A percentile compares a stretch with the other conserved stretches of the same genome.
These are phyloP conservation scores for Drosophila rubida DNA, from an alignment of 2,888 invertebrate species.

Conservation along the genomic window DNA sequence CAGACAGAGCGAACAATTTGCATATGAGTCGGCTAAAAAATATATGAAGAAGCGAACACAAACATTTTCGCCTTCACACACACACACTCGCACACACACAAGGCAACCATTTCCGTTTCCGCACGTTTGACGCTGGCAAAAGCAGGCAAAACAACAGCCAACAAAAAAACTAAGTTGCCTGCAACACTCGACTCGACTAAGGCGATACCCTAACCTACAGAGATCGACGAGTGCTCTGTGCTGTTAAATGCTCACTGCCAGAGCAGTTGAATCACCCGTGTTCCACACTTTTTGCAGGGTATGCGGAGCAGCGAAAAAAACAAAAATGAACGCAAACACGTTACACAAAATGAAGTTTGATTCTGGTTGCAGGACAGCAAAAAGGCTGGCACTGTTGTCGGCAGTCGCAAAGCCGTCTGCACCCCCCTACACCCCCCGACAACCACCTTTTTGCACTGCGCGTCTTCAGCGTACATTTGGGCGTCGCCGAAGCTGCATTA, in stretches of 20 bases:
- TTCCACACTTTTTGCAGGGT: constrained; percentile 9
- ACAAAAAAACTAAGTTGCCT: constrained; percentile 18
- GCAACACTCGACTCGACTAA: neutral
- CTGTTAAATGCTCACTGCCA: too few relatives aligned
- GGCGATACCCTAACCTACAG: neutral
- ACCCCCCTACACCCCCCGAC: constrained; percentile 9
- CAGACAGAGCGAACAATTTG: constrained; percentile 53
- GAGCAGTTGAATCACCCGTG: too few relatives aligned
- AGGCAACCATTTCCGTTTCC: constrained; percentile 77
- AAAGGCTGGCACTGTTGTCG: constrained; percentile 55
- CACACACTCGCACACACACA: constrained; percentile 37
- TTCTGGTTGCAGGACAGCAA: constrained; percentile 51
- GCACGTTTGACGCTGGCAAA: constrained; percentile 74
- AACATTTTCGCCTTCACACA: constrained; percentile 53
- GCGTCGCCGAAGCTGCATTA: constrained; percentile 57
- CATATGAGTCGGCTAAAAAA: constrained; percentile 63
- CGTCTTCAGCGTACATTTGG: constrained; percentile 42
- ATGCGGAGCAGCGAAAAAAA: neutral
- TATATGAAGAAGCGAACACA: constrained; percentile 35
- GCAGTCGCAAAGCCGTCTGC: constrained; percentile 23
- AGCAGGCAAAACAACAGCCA: constrained; percentile 47
- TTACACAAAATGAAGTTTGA: constrained; percentile 65
- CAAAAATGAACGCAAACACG: constrained; percentile 30
- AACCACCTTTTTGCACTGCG: constrained; percentile 28
- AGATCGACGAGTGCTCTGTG: too few relatives aligned